phyloP scores from a whole-genome alignment of 2,113 vertebrate species.

The Jacana jacana region DNA sequence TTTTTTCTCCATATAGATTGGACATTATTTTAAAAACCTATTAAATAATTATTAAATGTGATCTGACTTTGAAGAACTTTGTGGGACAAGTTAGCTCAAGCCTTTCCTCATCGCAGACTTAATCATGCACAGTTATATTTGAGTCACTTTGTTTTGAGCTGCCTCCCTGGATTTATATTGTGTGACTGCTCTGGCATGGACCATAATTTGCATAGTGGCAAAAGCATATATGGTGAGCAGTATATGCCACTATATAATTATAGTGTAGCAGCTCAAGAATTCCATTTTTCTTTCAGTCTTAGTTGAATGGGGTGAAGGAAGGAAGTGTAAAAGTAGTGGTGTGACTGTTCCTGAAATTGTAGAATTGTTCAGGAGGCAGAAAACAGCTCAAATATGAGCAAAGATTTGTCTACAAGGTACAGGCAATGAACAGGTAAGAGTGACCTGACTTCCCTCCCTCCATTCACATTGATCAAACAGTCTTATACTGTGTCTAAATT shows the following conservation, averaged over 20 bases:
- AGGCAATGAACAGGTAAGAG: not conserved
- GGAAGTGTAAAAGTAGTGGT: not conserved
- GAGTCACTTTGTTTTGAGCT: not conserved
- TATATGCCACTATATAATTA: not conserved
- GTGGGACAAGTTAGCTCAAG: not conserved
- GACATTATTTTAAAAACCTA: not conserved
- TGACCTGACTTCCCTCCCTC: not conserved
- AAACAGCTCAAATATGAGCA: not conserved
- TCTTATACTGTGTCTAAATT: not conserved
- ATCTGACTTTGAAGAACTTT: not conserved
- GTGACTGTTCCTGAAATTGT: not conserved
- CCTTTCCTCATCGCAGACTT: not conserved
- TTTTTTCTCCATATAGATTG: not conserved
- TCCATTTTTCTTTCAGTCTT: not conserved
- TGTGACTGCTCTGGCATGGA: not conserved
- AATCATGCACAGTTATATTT: not conserved
- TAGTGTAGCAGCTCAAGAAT: not conserved
- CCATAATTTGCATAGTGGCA: not conserved
- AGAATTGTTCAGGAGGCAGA: not conserved
- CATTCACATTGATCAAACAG: not conserved
- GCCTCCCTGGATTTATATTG: not conserved
- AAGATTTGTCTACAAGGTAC: not conserved
- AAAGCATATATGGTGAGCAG: not conserved
- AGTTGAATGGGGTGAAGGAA: not conserved
- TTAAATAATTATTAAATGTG: not conserved